phyloP scores from a whole-genome alignment of 2,797 vertebrate genomes.

The Siniperca obscura region DNA sequence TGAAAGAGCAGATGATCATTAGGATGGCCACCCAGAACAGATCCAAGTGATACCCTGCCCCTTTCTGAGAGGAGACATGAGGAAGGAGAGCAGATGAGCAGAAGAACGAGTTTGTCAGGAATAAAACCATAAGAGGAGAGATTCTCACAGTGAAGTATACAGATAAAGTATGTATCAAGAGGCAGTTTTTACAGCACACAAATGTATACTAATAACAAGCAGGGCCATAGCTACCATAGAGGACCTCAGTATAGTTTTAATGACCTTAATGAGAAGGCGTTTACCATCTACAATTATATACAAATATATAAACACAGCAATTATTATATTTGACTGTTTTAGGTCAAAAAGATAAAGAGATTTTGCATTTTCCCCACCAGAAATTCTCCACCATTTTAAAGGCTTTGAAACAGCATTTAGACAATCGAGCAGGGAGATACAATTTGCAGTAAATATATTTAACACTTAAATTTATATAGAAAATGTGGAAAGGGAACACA shows the following conservation, averaged over 20 bases:
- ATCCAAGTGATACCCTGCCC: constrained; percentile 97
- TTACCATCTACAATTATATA: not conserved
- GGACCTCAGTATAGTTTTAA: not conserved
- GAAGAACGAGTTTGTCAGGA: not conserved
- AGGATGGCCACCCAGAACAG: constrained; percentile 97
- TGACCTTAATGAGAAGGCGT: not conserved
- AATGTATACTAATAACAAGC: not conserved
- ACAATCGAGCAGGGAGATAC: not conserved
- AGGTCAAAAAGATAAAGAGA: not conserved
- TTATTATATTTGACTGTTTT: not conserved
- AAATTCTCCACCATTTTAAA: not conserved
- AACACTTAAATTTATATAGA: not conserved
- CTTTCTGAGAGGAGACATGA: constrained; percentile 89
- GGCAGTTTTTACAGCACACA: too few species aligned
- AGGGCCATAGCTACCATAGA: not conserved
- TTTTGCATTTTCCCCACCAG: not conserved
- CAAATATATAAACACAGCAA: not conserved
- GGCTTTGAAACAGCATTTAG: not conserved
- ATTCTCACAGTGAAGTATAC: not conserved
- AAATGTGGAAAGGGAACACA: not conserved
- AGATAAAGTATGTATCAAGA: not conserved
- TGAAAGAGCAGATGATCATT: constrained; percentile 95
- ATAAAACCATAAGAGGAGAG: not conserved
- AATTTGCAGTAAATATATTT: not conserved
- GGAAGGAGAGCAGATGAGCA: not conserved